Base-by-base conservation (phyloP, 2,113 vertebrate species). In the Athene cunicularia region DNA sequence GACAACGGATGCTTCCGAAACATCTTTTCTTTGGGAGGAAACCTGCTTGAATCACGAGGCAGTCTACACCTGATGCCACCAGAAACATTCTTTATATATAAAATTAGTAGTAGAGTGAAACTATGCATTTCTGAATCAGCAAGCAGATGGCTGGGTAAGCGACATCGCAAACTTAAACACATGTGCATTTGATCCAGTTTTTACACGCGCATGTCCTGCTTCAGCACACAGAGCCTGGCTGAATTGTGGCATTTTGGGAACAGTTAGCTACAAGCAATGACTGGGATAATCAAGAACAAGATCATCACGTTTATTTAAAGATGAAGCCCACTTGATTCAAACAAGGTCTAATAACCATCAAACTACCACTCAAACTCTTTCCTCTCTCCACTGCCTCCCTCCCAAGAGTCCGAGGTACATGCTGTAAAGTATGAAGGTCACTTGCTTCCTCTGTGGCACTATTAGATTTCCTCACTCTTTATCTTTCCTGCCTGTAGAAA, bases 1-100 rank as follows among this genome's bases (percentile, higher is more conserved):
- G 30, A 20, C 3, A 13, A 39, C 0, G 0, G n/a, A 23, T 13
- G 41, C 53, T 77, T 60, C 59, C 3, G 2, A 59, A 2, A 7
- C 11, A 19, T 8, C 11, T 6, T 56, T 18, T 19, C 72, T 28
- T 22, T 0, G 5, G 35, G 55, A 59, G 33, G 28, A 45, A 88
- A 70, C 9, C 45, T 22, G 28, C 26, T 27, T 22, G 64, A 21
- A 39, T 32, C 43, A 18, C 18, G 30, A 27, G 30, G 58, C 21
- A 26, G 9, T 7, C 50, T 3, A 14, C 30, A 26, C 20, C 35
- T 5, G 1, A 37, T 1, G 5, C 50, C 71, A 70, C 37, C 23
- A 26, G 27, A 45, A 59, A 12, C 1, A 2, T 3, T 56, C 49
- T 81, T 75, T 62, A 50, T 5, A 20, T 50, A 68, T 63, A 70